Evolutionary conservation across 2,888 invertebrate genomes (phyloP).

Genomic region (Smittia sp.): DNA sequence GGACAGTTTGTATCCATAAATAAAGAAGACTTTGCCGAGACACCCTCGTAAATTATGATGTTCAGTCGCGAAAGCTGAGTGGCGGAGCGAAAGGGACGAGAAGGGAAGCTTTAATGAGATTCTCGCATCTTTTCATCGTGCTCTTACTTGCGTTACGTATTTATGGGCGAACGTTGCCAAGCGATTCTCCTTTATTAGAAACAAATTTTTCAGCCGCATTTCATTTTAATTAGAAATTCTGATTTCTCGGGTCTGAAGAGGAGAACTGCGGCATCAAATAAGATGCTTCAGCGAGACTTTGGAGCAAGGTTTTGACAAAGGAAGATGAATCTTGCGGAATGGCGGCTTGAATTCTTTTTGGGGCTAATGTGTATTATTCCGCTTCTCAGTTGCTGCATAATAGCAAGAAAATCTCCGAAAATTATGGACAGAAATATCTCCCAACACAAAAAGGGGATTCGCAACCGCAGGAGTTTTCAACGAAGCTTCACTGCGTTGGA

Average conservation of each 20-base stretch:
- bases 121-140: background rate
- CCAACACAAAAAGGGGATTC: background rate
- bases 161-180: background rate
- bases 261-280: background rate
- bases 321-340: background rate
- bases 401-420: background rate
- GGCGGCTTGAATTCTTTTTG: too few relatives aligned
- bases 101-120: background rate
- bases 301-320: background rate
- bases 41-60: background rate
- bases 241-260: background rate
- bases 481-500: too few relatives aligned
- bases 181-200: background rate
- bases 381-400: too few relatives aligned
- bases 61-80: background rate
- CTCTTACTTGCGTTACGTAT: background rate
- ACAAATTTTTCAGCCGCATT: background rate
- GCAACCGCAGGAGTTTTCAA: too few relatives aligned
- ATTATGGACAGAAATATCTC: background rate
- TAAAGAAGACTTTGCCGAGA: background rate
- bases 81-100: background rate
- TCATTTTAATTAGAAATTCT: background rate
- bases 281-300: background rate
- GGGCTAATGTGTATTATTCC: too few relatives aligned
- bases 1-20: background rate